Percentiles rank a stretch among this genome's conserved stretches.
Evolutionary conservation across 64 coral and sea anemone genomes (phyloP).

Genomic region (Pocillopora verrucosa): DNA sequence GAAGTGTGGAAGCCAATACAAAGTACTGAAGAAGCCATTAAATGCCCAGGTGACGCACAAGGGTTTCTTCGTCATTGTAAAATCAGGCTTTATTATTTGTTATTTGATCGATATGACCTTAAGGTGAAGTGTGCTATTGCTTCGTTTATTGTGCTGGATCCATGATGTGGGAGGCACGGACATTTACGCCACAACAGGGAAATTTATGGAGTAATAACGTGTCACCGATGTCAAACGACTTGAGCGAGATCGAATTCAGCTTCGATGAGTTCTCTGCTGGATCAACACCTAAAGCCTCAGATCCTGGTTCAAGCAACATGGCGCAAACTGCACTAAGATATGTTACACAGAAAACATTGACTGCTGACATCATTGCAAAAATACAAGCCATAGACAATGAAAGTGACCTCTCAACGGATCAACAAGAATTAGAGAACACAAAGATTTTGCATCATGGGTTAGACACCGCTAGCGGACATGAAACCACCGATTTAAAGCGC

Average conservation of each 20-base stretch:
- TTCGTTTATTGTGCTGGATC: background rate
- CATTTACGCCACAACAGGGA: background rate
- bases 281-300: background rate
- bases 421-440: slow-evolving; percentile 30
- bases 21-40: background rate
- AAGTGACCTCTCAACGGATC: background rate
- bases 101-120: slow-evolving; percentile 23
- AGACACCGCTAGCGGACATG: background rate
- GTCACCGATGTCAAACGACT: slow-evolving; percentile 33
- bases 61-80: background rate
- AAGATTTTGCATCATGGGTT: background rate
- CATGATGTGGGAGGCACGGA: background rate
- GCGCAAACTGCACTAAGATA: background rate
- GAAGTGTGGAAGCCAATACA: background rate
- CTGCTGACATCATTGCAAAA: slow-evolving; percentile 36
- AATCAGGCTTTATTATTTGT: background rate
- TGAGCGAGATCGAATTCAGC: slow-evolving; percentile 61
- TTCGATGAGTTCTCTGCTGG: background rate
- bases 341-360: slow-evolving; percentile 2
- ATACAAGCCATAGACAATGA: slow-evolving; percentile 49
- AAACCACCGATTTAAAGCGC: background rate
- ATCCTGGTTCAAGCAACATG: background rate
- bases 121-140: slow-evolving; percentile 27
- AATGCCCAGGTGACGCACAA: background rate
- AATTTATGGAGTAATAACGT: background rate